phyloP scores from a whole-genome alignment of 35 echinoderm and acorn worm species.

The Apostichopus japonicus region DNA sequence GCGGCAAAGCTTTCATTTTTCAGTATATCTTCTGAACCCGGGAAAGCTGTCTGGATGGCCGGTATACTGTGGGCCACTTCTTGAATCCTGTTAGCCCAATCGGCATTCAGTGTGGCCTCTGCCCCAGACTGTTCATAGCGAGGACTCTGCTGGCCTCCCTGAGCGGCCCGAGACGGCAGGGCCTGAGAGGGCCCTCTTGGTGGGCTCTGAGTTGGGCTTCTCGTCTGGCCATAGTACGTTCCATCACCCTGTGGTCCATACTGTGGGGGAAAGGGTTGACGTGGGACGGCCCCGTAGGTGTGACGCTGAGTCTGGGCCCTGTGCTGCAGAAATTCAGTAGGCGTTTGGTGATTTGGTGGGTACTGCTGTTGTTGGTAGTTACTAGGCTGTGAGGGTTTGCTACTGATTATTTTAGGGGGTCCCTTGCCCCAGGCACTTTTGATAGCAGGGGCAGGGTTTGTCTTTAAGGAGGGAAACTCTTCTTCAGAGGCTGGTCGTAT shows the following conservation, averaged over 20 bases:
- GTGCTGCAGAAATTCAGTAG: slow-evolving; percentile 32
- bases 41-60: neutral
- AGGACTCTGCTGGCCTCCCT: neutral
- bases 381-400: neutral
- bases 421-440: slow-evolving; percentile 54
- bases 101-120: neutral
- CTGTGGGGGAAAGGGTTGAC: slow-evolving; percentile 23
- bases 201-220: neutral
- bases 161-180: neutral
- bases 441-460: neutral
- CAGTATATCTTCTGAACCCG: slow-evolving; percentile 1
- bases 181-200: slow-evolving; percentile 6
- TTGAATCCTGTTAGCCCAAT: slow-evolving; percentile 41
- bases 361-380: slow-evolving; percentile 8
- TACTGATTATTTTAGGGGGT: neutral
- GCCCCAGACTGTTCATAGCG: neutral
- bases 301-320: slow-evolving; percentile 32
- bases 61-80: slow-evolving; percentile 3
- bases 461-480: slow-evolving; percentile 18
- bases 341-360: slow-evolving; percentile 40
- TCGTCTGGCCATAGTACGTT: neutral
- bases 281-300: slow-evolving; percentile 1
- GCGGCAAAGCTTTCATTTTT: slow-evolving; percentile 29
- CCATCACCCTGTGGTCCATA: neutral
- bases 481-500: slow-evolving; percentile 18